Conservation (phyloP, 2,888 invertebrate genomes). For the Aricia artaxerxes region DNA sequence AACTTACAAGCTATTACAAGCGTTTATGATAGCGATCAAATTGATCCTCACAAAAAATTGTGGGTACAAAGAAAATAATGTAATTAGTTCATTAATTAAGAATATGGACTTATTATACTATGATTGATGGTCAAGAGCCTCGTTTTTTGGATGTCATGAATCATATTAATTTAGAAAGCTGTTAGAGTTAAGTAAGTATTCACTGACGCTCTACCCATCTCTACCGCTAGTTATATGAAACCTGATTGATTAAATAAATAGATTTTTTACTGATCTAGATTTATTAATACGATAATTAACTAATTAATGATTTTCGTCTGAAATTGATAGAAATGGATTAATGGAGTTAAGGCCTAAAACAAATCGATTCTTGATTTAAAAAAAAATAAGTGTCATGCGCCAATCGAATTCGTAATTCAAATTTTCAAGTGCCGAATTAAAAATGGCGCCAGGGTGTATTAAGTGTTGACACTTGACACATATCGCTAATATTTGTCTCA, state of each 20-base stretch:
- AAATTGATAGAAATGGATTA: not conserved
- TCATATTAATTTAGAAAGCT: slow-evolving; percentile 5
- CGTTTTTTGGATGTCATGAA: not conserved
- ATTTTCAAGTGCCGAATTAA: not conserved
- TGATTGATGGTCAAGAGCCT: not conserved
- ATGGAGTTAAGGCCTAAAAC: not conserved
- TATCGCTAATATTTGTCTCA: slow-evolving; percentile 19
- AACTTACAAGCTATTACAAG: slow-evolving; percentile 70
- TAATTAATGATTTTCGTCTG: no score
- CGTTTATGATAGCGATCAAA: slow-evolving; percentile 72
- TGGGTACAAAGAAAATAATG: slow-evolving; percentile 11
- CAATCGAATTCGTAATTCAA: not conserved
- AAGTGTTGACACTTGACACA: slow-evolving; percentile 20
- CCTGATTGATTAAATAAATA: no score
- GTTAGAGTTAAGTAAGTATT: not conserved
- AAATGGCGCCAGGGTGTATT: slow-evolving; percentile 10
- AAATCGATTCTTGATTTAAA: not conserved
- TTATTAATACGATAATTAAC: no score
- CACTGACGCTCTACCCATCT: not conserved
- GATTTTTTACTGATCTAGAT: not conserved
- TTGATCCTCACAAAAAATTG: slow-evolving; percentile 54
- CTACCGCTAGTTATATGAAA: not conserved
- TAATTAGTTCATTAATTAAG: slow-evolving; percentile 27
- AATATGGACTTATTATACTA: slow-evolving; percentile 16
- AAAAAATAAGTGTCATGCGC: not conserved